phyloP scores from a whole-genome alignment of 2,113 vertebrate genomes.

The Gasterosteus nipponicus region DNA sequence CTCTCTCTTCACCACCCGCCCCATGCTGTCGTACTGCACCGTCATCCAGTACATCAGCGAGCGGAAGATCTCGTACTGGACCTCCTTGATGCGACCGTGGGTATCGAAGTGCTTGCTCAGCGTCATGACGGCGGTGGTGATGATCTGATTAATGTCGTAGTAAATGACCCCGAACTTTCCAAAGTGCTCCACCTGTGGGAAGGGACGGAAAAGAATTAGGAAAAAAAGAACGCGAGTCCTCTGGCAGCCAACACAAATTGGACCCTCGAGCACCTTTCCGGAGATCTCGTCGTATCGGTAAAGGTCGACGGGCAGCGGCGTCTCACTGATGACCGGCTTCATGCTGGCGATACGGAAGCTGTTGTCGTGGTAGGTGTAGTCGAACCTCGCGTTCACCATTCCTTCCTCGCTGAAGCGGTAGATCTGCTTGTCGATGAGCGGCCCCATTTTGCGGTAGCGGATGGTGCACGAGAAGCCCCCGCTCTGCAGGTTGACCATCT shows the following conservation, averaged over 20 bases:
- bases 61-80: slow-evolving; percentile 98
- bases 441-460: slow-evolving; percentile 95
- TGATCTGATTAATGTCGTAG: slow-evolving; percentile 99
- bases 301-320: slow-evolving; percentile 94
- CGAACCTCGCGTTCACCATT: slow-evolving; percentile 98
- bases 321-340: slow-evolving; percentile 98
- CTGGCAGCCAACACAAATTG: neutral
- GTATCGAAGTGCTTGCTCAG: slow-evolving; percentile 99
- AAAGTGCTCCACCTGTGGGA: slow-evolving; percentile 89
- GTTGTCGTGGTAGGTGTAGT: slow-evolving; percentile 98
- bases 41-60: slow-evolving; percentile 99
- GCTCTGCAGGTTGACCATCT: slow-evolving; percentile 98
- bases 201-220: neutral
- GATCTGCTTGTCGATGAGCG: slow-evolving; percentile 97
- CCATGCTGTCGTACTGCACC: slow-evolving; percentile 98
- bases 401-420: slow-evolving; percentile 98
- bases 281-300: slow-evolving; percentile 99
- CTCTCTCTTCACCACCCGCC: slow-evolving; percentile 95
- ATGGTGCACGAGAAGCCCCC: slow-evolving; percentile 98
- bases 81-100: slow-evolving; percentile 97
- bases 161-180: slow-evolving; percentile 99
- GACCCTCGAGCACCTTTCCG: slow-evolving; percentile 84
- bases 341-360: slow-evolving; percentile 98
- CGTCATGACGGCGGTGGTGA: slow-evolving; percentile 98
- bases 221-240: slow-evolving; percentile 1